Evolutionary conservation across 1,140 invertebrate genomes (phyloP).

Genomic region (Hirudo medicinalis): DNA sequence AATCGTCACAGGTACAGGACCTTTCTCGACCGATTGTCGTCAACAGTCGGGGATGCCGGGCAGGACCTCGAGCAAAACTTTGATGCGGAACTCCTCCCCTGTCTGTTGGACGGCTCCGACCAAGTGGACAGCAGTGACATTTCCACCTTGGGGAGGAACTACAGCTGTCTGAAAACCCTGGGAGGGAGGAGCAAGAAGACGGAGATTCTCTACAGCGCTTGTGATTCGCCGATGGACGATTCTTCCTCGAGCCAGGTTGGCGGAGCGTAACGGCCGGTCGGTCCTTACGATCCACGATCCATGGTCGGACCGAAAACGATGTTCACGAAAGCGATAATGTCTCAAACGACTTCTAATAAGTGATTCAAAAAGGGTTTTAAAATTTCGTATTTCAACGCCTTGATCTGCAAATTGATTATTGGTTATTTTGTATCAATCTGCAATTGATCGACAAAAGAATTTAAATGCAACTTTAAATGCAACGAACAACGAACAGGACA

Average conservation of each 20-base stretch:
- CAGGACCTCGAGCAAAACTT: constrained; percentile 33
- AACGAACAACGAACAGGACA: constrained; percentile 27
- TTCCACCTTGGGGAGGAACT: neutral
- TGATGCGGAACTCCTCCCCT: constrained; percentile 32
- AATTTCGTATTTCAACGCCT: neutral
- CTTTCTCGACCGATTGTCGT: constrained; percentile 28
- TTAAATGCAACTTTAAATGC: neutral
- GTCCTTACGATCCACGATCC: too few species aligned
- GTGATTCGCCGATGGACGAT: constrained; percentile 32
- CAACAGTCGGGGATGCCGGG: constrained; percentile 30
- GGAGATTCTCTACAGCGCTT: constrained; percentile 29
- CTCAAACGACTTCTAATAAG: neutral
- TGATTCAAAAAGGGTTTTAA: neutral
- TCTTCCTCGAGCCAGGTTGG: constrained; percentile 35
- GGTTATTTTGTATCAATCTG: too few species aligned
- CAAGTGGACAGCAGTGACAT: constrained; percentile 7
- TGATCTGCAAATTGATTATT: too few species aligned
- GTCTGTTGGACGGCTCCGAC: too few species aligned
- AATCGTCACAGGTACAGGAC: constrained; percentile 29
- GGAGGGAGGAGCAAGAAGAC: constrained; percentile 2
- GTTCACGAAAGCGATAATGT: neutral
- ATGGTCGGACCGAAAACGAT: too few species aligned
- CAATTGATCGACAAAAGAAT: too few species aligned
- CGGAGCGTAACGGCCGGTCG: too few species aligned
- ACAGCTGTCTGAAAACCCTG: neutral